Percentiles rank a stretch among this genome's conserved stretches.
Evolutionary conservation across 2,797 vertebrate species (phyloP).

Genomic region (Lagocephalus sceleratus): DNA sequence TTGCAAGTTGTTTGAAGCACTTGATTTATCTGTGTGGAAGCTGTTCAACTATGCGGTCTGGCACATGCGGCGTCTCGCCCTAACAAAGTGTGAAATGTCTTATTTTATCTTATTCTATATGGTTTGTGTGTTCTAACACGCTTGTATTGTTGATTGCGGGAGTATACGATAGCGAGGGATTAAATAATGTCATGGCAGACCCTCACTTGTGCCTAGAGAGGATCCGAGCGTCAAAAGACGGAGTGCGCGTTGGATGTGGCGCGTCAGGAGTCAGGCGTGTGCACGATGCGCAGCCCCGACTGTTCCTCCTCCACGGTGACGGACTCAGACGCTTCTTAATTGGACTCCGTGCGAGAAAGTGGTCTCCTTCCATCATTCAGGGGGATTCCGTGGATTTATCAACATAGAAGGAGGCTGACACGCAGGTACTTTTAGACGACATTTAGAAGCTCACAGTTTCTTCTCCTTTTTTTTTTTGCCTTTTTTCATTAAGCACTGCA

Average conservation of each 20-base stretch:
- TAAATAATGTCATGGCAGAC: too few species aligned
- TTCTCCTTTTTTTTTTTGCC: background rate
- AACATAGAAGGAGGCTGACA: constrained; percentile 24
- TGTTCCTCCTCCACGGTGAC: constrained; percentile 20
- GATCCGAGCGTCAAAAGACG: too few species aligned
- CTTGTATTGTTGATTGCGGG: too few species aligned
- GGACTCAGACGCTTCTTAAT: constrained; percentile 38
- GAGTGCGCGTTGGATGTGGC: constrained; percentile 3
- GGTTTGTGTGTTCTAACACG: too few species aligned
- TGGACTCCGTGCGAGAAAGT: constrained; percentile 30
- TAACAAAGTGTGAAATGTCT: too few species aligned
- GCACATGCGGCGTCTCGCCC: too few species aligned
- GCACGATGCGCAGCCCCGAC: constrained; percentile 16
- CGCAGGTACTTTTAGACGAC: constrained; percentile 35
- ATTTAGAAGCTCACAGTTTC: background rate
- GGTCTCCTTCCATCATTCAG: constrained; percentile 9
- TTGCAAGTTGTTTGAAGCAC: too few species aligned
- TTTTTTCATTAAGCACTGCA: background rate
- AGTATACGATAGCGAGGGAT: too few species aligned
- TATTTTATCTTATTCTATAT: too few species aligned
- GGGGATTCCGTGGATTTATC: constrained; percentile 33
- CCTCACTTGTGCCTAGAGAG: too few species aligned
- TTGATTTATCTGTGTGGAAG: too few species aligned
- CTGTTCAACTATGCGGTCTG: too few species aligned
- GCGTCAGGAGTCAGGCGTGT: constrained; percentile 24